phyloP scores from a whole-genome alignment of 2,797 vertebrate genomes.

The Ataeniobius toweri region DNA sequence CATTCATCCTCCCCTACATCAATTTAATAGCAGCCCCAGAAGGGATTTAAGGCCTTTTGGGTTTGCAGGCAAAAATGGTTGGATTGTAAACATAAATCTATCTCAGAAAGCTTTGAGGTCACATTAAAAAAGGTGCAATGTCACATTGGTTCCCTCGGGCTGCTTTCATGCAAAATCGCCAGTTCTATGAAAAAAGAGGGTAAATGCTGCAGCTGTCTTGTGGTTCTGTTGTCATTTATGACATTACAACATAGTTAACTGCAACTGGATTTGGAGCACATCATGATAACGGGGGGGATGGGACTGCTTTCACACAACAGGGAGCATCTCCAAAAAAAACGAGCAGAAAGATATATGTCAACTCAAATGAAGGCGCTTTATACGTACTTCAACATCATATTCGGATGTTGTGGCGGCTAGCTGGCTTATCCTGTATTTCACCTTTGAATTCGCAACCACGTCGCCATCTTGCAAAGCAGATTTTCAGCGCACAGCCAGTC shows the following conservation, averaged over 20 bases:
- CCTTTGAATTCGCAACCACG: conserved; percentile 82
- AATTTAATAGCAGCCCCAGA: background rate
- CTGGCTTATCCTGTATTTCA: conserved; percentile 76
- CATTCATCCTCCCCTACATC: background rate
- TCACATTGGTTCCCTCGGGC: background rate
- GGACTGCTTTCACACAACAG: conserved; percentile 47
- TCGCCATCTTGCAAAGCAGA: conserved; percentile 85
- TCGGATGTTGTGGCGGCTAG: conserved; percentile 55
- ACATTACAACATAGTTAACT: conserved; percentile 41
- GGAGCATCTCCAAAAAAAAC: conserved; percentile 40
- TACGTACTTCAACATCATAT: background rate
- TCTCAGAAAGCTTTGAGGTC: background rate
- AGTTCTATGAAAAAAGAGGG: background rate
- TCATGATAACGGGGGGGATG: conserved; percentile 61
- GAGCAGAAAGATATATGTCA: background rate
- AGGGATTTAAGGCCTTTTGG: background rate
- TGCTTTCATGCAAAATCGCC: background rate
- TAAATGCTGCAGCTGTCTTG: conserved; percentile 18
- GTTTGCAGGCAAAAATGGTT: background rate
- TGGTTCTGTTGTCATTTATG: conserved; percentile 65
- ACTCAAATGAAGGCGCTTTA: background rate
- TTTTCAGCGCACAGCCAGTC: conserved; percentile 68
- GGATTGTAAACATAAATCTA: background rate
- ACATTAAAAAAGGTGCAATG: conserved; percentile 3
- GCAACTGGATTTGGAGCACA: conserved; percentile 54